Evolutionary conservation across 1,140 invertebrate species (phyloP), one percentile per base, ranked within the genome.

Genomic region (Trichogramma pretiosum): DNA sequence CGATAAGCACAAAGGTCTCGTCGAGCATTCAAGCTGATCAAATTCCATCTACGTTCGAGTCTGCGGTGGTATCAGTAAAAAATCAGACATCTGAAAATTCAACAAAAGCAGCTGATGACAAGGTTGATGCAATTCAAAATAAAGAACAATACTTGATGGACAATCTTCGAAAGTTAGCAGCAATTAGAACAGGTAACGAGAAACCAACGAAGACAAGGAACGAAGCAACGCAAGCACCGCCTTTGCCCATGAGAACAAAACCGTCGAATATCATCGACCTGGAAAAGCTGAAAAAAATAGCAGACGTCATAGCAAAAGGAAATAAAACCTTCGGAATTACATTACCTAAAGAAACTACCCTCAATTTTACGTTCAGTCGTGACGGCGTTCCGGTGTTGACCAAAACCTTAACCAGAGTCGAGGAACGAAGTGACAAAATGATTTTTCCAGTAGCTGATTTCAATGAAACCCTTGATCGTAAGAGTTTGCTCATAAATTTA

Each of bases 371-470:
- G 2, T 54, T 80, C 22, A 81, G 79, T 58, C 72, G 77, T n/a
- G 77, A 79, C 26, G 80, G 81, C 3, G 74, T 84, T 40, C 74
- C 77, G 61, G 75, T 84, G 48, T 56, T 81, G 36, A 83, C 79
- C 0, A 83, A 83, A 68, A 74, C 79, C 8, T 75, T 77, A 33
- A 80, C 78, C 39, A 82, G 81, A 61, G 57, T 67, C 26, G 72
- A 70, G 3, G 61, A 65, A 50, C 49, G 56, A 2, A 40, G 39
- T 9, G 51, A 63, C 22, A 58, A 63, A 22, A 56, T 53, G 49
- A 59, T 56, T 0, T 55, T 46, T 4, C 61, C 57, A 54, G 56
- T 60, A 38, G 55, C 75, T 63, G 67, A 74, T 57, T 70, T 73
- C 39, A 60, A 68, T 14, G 73, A 68, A 32, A 67, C 54, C 49